phyloP scores from a whole-genome alignment of 30 jellyfish, hydroid and myxozoan species.

The Cassiopea xamachana region DNA sequence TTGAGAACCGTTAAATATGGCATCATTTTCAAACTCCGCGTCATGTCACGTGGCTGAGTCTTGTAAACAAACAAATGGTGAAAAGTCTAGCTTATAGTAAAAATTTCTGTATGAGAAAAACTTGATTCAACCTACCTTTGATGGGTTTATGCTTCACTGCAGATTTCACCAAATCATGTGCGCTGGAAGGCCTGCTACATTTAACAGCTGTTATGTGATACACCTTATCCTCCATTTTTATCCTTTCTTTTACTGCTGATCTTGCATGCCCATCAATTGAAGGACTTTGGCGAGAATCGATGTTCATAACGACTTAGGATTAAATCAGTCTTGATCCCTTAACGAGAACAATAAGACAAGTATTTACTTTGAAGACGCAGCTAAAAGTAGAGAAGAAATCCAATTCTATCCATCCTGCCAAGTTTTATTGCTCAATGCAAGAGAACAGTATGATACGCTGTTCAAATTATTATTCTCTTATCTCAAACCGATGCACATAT shows the following conservation, averaged over 20 bases:
- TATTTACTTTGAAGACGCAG: not conserved
- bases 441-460: conserved; percentile 33
- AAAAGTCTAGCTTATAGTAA: not conserved
- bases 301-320: conserved; percentile 63
- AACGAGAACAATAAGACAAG: conserved; percentile 27
- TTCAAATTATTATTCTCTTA: conserved; percentile 17
- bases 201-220: conserved; percentile 67
- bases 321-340: conserved; percentile 37
- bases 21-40: not conserved
- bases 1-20: not conserved
- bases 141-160: conserved; percentile 1
- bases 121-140: conserved; percentile 28
- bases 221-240: conserved; percentile 60
- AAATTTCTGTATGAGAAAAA: not conserved
- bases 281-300: conserved; percentile 19
- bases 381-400: conserved; percentile 17
- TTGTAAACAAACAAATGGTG: conserved; percentile 20
- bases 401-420: conserved; percentile 1
- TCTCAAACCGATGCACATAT: conserved; percentile 46
- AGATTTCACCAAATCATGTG: conserved; percentile 46
- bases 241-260: conserved; percentile 27
- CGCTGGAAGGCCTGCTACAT: conserved; percentile 53
- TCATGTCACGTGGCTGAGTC: not conserved
- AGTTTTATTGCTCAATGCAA: not conserved
- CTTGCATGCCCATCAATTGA: conserved; percentile 2